phyloP scores from a whole-genome alignment of 2,797 vertebrate species.

The Salarias fasciatus region DNA sequence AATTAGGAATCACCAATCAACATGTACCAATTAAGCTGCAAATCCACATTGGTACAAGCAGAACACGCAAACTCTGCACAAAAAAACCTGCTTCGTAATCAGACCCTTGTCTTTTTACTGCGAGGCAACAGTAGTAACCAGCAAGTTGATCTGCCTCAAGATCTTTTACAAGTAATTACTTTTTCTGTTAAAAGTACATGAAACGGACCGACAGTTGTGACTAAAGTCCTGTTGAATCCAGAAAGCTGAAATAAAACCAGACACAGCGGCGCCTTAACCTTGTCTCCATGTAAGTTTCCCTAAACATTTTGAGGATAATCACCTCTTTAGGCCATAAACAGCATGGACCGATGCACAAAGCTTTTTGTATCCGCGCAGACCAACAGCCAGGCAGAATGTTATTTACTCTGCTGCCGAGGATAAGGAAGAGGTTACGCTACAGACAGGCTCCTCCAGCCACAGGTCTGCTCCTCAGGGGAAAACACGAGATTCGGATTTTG shows the following conservation, averaged over 20 bases:
- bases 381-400: conserved; percentile 57
- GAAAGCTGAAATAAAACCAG: conserved; percentile 28
- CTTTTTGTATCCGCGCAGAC: conserved; percentile 60
- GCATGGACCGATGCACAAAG: conserved; percentile 65
- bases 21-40: too few species aligned
- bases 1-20: too few species aligned
- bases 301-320: conserved; percentile 66
- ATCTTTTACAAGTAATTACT: too few species aligned
- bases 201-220: conserved; percentile 8
- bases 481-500: conserved; percentile 58
- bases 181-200: neutral
- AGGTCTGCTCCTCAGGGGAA: conserved; percentile 50
- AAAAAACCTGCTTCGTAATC: too few species aligned
- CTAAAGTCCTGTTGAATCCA: conserved; percentile 21
- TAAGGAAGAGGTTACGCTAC: conserved; percentile 59
- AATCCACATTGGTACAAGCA: too few species aligned
- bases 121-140: too few species aligned
- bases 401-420: conserved; percentile 64
- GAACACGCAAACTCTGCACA: too few species aligned
- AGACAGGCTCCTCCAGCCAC: conserved; percentile 45
- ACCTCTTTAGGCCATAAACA: conserved; percentile 68
- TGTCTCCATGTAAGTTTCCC: conserved; percentile 29
- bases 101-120: too few species aligned
- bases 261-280: conserved; percentile 33
- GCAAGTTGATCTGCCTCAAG: too few species aligned